Base-by-base conservation (phyloP, 2,888 invertebrate species). In the Mantis religiosa region DNA sequence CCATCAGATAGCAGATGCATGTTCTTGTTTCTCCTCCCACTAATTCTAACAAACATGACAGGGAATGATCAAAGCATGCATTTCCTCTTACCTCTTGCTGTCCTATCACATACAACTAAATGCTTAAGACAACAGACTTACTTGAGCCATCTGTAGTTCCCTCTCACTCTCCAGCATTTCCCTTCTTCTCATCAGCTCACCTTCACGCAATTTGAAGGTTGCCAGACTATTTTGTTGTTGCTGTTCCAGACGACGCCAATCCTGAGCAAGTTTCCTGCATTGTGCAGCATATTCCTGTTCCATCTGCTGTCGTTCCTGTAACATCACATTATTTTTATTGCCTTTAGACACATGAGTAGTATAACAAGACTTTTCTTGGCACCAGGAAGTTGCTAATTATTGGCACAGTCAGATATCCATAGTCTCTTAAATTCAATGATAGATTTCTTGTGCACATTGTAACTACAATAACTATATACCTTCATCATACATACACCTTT, bases 261-360 rank as follows among this genome's bases (percentile, higher is more conserved):
- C 89, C 93, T 94, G 92, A 93, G 93, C 25, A 28, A 92, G 90
- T 30, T 94, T 93, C 8, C 94, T 92, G 90, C 95, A 95, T 88
- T 96, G 96, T 0, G 95, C 94, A 6, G 96, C 96, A 94, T 96
- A 96, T 92, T 96, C 96, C 90, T 95, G 93, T 92, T 95, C 95
- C 94, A 96, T 95, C 91, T 93, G 95, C 91, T 93, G 93, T 0
- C 95, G 91, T 84, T 92, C 91, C 92, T 92, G 87, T 9, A 88
- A 3, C n/a, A 85, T n/a, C 28, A 41, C 41, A 41, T 12, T 28
- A 15, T 4, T 83, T 15, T 20, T 83, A 34, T 7, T 25, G 30
- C 20, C 12, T 8, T 34, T 34, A 1, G 34, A 8, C 8, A 34
- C 8, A 8, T 34, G 34, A 8, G 6, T 14, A 8, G 4, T 12